A percentile compares a stretch with the other conserved stretches of the same genome.
These are phyloP conservation scores for Rotaria sp. DNA, from an alignment of 2,888 invertebrate genomes.

Conservation along the genomic window DNA sequence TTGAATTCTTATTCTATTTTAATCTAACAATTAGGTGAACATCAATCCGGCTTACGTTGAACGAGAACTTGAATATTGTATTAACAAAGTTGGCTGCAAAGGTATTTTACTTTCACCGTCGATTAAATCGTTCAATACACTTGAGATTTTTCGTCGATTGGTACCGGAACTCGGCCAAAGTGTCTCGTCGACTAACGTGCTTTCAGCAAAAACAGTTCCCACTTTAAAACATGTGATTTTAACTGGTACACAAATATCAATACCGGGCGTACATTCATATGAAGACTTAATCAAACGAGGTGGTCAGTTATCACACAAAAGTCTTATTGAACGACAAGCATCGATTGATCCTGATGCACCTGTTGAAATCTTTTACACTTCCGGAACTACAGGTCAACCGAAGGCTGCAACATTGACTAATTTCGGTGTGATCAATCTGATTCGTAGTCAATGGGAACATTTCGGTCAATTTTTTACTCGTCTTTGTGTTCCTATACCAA, in stretches of 20 bases:
- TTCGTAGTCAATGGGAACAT: not conserved
- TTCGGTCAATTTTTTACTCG: not conserved
- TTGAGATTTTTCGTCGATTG: slow-evolving; percentile 1
- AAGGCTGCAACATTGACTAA: not conserved
- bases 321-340: not conserved
- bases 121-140: slow-evolving; percentile 22
- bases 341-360: not conserved
- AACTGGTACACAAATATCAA: not conserved
- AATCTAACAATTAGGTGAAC: not conserved
- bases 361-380: not conserved
- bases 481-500: slow-evolving; percentile 35
- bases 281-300: not conserved
- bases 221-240: slow-evolving; percentile 29
- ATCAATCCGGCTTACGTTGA: slow-evolving; percentile 36
- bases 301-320: not conserved
- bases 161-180: slow-evolving; percentile 28
- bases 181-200: not conserved
- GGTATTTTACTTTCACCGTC: slow-evolving; percentile 30
- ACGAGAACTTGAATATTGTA: slow-evolving; percentile 37
- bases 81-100: too few relatives aligned
- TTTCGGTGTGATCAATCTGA: not conserved
- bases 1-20: not conserved
- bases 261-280: not conserved
- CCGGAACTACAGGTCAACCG: not conserved
- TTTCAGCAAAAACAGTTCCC: slow-evolving; percentile 7